Percentiles rank a stretch among this genome's conserved stretches.
Conservation (phyloP, 2,797 vertebrate genomes). For the Carcharodon carcharias region DNA sequence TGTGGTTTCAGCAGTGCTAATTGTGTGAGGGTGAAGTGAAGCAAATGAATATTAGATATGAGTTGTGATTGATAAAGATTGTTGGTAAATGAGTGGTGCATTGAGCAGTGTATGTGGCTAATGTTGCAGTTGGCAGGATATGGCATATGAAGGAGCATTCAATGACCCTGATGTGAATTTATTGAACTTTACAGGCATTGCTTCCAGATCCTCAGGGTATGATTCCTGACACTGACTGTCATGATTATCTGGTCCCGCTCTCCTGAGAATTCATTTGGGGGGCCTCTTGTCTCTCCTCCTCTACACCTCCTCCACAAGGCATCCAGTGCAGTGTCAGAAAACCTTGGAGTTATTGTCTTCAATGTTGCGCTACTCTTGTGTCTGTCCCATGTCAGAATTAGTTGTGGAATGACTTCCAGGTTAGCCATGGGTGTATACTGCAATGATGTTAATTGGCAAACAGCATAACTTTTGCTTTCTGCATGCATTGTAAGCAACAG, state of each 20-base stretch:
- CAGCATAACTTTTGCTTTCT: background rate
- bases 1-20: too few species aligned
- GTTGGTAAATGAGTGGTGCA: too few species aligned
- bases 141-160: too few species aligned
- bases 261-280: background rate
- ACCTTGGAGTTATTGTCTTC: background rate
- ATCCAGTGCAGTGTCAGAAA: background rate
- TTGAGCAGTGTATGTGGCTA: too few species aligned
- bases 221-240: too few species aligned
- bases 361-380: background rate
- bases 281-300: background rate
- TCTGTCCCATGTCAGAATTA: background rate
- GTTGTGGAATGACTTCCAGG: background rate
- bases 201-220: too few species aligned
- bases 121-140: too few species aligned
- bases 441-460: background rate
- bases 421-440: background rate
- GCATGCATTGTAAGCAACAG: background rate
- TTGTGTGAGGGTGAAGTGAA: too few species aligned
- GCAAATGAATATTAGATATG: too few species aligned
- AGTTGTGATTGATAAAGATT: too few species aligned
- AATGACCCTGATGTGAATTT: too few species aligned
- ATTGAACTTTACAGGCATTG: too few species aligned
- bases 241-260: background rate
- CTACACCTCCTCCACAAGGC: background rate